phyloP scores from a whole-genome alignment of 2,888 invertebrate species.

The Rambutsinella grinnellia region DNA sequence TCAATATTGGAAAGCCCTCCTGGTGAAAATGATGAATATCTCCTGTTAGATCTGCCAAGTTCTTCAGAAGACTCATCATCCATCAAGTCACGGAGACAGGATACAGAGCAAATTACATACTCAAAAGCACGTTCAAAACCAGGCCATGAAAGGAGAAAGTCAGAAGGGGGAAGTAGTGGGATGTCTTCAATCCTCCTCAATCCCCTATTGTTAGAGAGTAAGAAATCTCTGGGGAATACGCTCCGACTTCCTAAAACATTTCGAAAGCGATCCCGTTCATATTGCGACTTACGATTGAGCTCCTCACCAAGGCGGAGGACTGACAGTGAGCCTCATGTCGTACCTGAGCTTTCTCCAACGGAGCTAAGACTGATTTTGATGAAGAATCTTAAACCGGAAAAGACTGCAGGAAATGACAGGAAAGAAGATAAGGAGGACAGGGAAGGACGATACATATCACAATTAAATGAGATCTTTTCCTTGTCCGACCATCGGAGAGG shows the following conservation, averaged over 20 bases:
- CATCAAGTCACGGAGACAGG: background rate
- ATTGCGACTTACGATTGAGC: conserved; percentile 33
- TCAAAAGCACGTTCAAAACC: background rate
- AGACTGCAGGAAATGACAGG: conserved; percentile 19
- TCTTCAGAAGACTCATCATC: conserved; percentile 18
- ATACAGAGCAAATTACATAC: background rate
- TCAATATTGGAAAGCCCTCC: background rate
- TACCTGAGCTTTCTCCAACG: conserved; percentile 52
- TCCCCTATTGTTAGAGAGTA: conserved; percentile 28
- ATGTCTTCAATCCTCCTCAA: conserved; percentile 30
- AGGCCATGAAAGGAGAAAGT: conserved; percentile 2
- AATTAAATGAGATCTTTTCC: conserved; percentile 43
- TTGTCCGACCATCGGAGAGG: conserved; percentile 12
- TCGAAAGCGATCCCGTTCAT: conserved; percentile 52
- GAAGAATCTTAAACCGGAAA: conserved; percentile 43
- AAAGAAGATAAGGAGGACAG: background rate
- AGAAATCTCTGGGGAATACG: conserved; percentile 20
- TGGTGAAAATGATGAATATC: background rate
- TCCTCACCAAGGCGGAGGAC: conserved; percentile 13
- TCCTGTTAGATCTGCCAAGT: conserved; percentile 18
- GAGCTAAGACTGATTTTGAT: conserved; percentile 57
- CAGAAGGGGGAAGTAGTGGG: background rate
- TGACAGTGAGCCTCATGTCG: conserved; percentile 11
- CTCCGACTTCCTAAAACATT: conserved; percentile 47
- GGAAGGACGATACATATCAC: conserved; percentile 21